phyloP scores from a whole-genome alignment of 53 echinoderm and acorn worm genomes.

The Echinarachnius parma region DNA sequence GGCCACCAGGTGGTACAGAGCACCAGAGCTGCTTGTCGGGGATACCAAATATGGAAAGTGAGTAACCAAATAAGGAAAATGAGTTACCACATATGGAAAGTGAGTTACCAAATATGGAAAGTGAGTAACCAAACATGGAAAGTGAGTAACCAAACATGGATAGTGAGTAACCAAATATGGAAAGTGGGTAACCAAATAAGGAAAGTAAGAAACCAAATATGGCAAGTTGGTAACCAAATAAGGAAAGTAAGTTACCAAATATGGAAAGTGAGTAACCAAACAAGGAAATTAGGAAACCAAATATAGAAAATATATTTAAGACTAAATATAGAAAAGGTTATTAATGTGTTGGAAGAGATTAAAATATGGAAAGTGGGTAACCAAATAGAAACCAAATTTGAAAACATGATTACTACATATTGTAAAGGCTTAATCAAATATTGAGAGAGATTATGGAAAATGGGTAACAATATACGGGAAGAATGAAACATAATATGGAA shows the following conservation, averaged over 20 bases:
- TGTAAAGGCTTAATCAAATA: too few relatives aligned
- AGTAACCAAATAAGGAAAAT: constrained; percentile 21
- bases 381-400: too few relatives aligned
- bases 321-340: too few relatives aligned
- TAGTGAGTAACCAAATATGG: constrained; percentile 89
- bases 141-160: background rate
- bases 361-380: constrained; percentile 99
- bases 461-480: background rate
- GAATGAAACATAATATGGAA: too few relatives aligned
- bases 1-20: constrained; percentile 96
- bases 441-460: too few relatives aligned
- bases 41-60: constrained; percentile 99
- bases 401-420: too few relatives aligned
- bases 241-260: constrained; percentile 81
- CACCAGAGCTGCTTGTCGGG: constrained; percentile 91
- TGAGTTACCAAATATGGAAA: constrained; percentile 97
- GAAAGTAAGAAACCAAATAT: background rate
- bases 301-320: too few relatives aligned
- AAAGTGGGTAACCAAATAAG: constrained; percentile 65
- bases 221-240: constrained; percentile 74
- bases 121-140: constrained; percentile 51
- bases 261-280: background rate
- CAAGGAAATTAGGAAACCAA: background rate
- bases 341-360: too few relatives aligned
- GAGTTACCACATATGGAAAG: background rate